phyloP scores from a whole-genome alignment of 2,113 vertebrate genomes.

The Pandion haliaetus region DNA sequence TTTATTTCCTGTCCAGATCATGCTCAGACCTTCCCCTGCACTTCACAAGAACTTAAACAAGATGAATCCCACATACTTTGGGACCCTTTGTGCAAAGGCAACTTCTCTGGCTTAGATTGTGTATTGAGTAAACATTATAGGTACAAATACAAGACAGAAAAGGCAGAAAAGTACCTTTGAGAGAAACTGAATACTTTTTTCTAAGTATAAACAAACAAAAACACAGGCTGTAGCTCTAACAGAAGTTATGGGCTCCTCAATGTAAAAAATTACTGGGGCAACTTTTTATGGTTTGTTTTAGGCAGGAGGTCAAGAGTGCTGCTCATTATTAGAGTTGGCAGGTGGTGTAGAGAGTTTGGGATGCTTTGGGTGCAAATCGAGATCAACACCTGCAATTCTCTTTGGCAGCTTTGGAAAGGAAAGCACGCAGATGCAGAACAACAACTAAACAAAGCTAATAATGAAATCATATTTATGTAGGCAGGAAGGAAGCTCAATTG shows the following conservation, averaged over 20 bases:
- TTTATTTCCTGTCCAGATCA: background rate
- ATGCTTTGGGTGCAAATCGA: background rate
- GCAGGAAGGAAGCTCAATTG: slow-evolving; percentile 66
- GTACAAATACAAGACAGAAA: background rate
- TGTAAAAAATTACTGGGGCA: background rate
- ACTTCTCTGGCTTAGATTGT: background rate
- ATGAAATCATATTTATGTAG: slow-evolving; percentile 68
- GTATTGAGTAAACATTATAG: background rate
- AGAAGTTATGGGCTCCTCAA: background rate
- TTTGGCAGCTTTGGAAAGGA: slow-evolving; percentile 12
- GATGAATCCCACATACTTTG: background rate
- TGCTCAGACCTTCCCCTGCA: background rate
- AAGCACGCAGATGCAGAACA: slow-evolving; percentile 21
- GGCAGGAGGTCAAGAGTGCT: background rate
- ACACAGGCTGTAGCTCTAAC: background rate
- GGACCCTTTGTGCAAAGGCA: background rate
- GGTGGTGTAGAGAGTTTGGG: background rate
- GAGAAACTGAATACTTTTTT: background rate
- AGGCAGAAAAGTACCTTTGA: background rate
- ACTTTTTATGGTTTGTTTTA: background rate
- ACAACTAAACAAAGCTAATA: slow-evolving; percentile 58
- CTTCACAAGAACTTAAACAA: background rate
- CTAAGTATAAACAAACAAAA: background rate
- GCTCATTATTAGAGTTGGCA: background rate
- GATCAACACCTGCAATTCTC: slow-evolving; percentile 22